Evolutionary conservation across 2,797 vertebrate species (phyloP).

Genomic region (Myotis myotis): DNA sequence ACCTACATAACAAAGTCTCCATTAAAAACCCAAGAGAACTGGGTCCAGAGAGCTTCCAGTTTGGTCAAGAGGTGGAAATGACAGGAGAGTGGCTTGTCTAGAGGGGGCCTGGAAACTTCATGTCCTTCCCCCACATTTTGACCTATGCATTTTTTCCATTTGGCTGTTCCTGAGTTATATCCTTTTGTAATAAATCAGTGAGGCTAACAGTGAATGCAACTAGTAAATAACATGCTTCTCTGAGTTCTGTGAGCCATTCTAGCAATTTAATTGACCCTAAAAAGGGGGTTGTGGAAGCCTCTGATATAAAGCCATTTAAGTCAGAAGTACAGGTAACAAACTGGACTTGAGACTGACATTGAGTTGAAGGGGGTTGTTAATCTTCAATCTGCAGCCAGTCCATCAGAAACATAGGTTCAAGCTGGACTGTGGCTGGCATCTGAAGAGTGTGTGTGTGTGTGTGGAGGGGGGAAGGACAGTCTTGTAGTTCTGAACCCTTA

Average conservation of each 20-base stretch:
- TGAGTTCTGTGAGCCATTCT: neutral
- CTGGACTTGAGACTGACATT: neutral
- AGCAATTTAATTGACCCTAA: neutral
- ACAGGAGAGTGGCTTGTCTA: neutral
- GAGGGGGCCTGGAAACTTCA: neutral
- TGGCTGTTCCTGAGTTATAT: neutral
- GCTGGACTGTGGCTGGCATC: neutral
- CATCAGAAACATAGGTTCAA: neutral
- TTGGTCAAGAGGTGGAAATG: neutral
- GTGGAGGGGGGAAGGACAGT: neutral
- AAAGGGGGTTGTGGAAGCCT: neutral
- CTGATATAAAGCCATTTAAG: neutral
- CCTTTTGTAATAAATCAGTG: neutral
- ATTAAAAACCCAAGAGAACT: neutral
- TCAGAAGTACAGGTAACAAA: neutral
- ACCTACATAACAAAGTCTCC: neutral
- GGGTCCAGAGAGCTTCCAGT: neutral
- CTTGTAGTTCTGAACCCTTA: neutral
- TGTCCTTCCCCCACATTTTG: neutral
- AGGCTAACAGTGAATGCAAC: neutral
- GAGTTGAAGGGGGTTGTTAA: neutral
- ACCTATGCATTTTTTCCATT: neutral
- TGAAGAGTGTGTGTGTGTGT: neutral
- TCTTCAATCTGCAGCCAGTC: neutral
- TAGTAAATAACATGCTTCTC: neutral